These are phyloP conservation scores for Metallyticus violacea DNA, from an alignment of 2,888 invertebrate genomes.

Conservation along the genomic window DNA sequence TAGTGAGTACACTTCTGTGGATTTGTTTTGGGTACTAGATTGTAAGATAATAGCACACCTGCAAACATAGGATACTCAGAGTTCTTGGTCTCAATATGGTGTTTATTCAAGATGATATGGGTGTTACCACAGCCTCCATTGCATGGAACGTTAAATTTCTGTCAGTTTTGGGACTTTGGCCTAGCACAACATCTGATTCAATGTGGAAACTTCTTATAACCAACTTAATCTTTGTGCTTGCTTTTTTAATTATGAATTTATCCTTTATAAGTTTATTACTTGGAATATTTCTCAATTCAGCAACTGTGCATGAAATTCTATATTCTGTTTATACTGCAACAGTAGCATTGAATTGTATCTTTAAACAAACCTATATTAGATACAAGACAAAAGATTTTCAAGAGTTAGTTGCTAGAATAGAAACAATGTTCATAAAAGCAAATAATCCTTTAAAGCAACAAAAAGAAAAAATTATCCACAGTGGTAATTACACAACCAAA, in stretches of 20 bases:
- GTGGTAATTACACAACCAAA: background rate
- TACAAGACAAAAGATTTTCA: background rate
- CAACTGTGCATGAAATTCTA: background rate
- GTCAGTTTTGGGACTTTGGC: background rate
- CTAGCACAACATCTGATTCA: background rate
- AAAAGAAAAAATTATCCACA: background rate
- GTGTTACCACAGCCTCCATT: background rate
- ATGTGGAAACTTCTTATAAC: background rate
- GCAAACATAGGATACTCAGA: background rate
- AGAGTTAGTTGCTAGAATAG: background rate
- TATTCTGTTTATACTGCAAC: background rate
- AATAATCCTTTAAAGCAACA: background rate
- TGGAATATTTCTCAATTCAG: background rate
- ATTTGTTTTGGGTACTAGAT: background rate
- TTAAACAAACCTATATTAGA: background rate
- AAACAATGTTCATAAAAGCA: background rate
- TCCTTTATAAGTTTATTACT: background rate
- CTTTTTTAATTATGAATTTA: background rate
- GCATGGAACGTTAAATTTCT: background rate
- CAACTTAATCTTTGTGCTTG: background rate
- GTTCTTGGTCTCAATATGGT: background rate
- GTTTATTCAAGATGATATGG: background rate
- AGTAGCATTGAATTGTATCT: background rate
- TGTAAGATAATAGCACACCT: background rate
- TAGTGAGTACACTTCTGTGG: background rate